phyloP scores from a whole-genome alignment of 2,113 vertebrate species.

The Xenotilapia caudafasciata region DNA sequence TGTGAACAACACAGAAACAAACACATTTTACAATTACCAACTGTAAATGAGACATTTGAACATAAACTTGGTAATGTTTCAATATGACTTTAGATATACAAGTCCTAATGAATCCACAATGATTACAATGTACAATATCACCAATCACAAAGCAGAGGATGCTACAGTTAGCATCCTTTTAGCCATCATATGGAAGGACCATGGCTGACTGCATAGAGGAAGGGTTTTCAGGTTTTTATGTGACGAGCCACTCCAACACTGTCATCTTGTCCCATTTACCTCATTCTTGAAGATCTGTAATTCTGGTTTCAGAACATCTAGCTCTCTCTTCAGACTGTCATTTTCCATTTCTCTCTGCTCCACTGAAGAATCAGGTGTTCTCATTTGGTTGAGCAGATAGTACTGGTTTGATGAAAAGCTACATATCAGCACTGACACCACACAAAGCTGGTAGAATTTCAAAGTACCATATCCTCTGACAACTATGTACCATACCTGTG shows the following conservation, averaged over 20 bases:
- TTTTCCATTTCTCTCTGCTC: conserved; percentile 60
- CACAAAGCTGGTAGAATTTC: neutral
- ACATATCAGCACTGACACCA: neutral
- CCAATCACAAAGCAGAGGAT: neutral
- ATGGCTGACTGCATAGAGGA: neutral
- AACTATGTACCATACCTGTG: conserved; percentile 13
- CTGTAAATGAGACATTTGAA: neutral
- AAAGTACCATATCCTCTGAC: neutral
- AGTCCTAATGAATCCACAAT: neutral
- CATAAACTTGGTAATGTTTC: neutral
- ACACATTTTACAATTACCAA: neutral
- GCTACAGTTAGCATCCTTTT: neutral
- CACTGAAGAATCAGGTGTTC: neutral
- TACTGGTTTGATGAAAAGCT: conserved; percentile 11
- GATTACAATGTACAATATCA: neutral
- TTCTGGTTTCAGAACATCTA: conserved; percentile 81
- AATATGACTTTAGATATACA: neutral
- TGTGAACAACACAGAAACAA: neutral
- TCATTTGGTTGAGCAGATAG: conserved; percentile 43
- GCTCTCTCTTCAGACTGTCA: conserved; percentile 75
- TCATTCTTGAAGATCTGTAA: conserved; percentile 66
- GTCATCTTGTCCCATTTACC: conserved; percentile 19
- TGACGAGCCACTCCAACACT: neutral
- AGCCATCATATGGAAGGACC: neutral
- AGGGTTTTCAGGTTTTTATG: neutral